These are phyloP conservation scores for Planococcus citri DNA, from an alignment of 1,140 invertebrate species.

Conservation along the genomic window DNA sequence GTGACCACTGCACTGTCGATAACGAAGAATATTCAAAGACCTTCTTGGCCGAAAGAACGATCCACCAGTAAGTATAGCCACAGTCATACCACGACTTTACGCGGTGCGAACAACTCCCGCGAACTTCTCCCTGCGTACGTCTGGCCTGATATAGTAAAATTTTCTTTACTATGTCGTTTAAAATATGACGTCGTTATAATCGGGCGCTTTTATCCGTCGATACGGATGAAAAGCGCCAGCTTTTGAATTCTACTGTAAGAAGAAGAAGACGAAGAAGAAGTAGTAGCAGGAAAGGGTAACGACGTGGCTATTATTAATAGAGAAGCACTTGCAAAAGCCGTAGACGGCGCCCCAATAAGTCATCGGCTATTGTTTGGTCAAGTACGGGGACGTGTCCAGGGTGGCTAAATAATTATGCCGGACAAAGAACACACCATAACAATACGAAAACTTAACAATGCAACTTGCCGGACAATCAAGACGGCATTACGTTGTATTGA, in stretches of 20 bases:
- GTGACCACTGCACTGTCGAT: no score
- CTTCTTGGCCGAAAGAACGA: no score
- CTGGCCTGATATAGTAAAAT: no score
- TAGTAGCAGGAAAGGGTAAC: constrained; percentile 17
- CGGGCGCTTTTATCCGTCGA: constrained; percentile 17
- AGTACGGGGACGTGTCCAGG: constrained; percentile 2
- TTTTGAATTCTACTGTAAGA: no score
- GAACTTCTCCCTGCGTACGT: no score
- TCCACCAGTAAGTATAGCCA: no score
- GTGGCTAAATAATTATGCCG: constrained; percentile 17
- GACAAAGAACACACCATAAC: constrained; percentile 15
- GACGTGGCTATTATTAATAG: constrained; percentile 17
- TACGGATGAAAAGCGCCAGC: constrained; percentile 15
- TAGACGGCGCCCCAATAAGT: constrained; percentile 19
- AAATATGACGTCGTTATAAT: constrained; percentile 17
- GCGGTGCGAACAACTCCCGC: no score
- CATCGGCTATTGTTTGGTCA: constrained; percentile 19
- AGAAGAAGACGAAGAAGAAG: no score
- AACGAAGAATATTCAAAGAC: no score
- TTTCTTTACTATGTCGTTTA: constrained; percentile 7
- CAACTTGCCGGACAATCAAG: constrained; percentile 19
- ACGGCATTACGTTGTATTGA: constrained; percentile 15
- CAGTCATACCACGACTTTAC: no score
- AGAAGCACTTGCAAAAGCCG: constrained; percentile 17
- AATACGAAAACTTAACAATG: constrained; percentile 20